Base-by-base conservation (phyloP, 2,888 invertebrate species). In the Ichneumoninae sp. region DNA sequence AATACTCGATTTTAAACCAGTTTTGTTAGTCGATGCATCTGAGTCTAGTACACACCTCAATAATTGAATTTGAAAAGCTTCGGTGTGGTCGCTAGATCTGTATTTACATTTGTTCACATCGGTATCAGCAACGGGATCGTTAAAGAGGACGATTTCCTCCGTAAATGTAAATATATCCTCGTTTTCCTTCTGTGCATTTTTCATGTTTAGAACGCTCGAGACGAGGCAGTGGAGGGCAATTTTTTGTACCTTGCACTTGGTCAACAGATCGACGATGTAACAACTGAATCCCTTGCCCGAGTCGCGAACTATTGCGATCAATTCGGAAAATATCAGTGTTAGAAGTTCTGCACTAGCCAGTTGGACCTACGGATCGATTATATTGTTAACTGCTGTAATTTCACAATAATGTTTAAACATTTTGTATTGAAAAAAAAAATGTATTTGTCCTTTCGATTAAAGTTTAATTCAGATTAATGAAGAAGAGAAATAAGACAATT, bases 221-320 rank as follows among this genome's bases (percentile, higher is more conserved):
- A 97, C 95, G 26, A 98, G 94, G 91, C 97, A 97, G 92, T 98
- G 97, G 70, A 98, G 94, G 68, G 97, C 95, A 33, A 97, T 96
- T 92, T 98, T 98, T 93, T 98, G 98, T 69, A 98, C 95, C 93
- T 98, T 98, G 90, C 97, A 97, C 86, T 97, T 96, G 3, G 95
- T 94, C 90, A 98, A 94, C 88, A 96, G 94, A 93, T 97, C 97
- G 16, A 96, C 96, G 85, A 97, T 96, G 92, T 97, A 98, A 89
- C 96, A 96, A 13, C 97, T 96, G 91, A 97, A 96, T 1, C 97
- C 96, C 91, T 96, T 96, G 0, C 96, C 96, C 92, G 97, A 97
- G 88, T 97, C 97, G 85, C 96, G 95, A 19, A 97, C 96, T 77
- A 97, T 96, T 44, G 95, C 95, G 75, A 96, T 96, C 36, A 98